Evolutionary conservation across 2,113 vertebrate genomes (phyloP), one percentile per base, ranked within the genome.

Genomic region (Meriones unguiculatus): DNA sequence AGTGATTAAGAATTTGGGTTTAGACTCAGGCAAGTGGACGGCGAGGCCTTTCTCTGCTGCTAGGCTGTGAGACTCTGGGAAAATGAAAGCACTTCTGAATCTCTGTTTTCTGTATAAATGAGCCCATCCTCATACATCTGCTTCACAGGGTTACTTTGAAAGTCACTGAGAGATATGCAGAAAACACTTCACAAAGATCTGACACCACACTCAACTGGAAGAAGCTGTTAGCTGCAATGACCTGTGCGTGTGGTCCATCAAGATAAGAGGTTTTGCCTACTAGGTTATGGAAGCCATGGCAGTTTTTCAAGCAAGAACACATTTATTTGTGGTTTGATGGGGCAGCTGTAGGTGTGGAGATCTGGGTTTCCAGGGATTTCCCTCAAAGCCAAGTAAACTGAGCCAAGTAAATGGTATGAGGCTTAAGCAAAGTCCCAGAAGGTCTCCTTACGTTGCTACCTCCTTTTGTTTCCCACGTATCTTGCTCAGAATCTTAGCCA

Each of bases 391-490:
- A 89, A 64, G 84, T 85, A 92, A 95, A 90, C 82, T 52, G 80
- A 88, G 64, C 46, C 46, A 46, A 46, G n/a, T 54, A 78, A 25
- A 18, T 3, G 57, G 57, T 57, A 89, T 89, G 92, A 85, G 86
- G 76, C 92, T 95, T 89, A 91, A 94, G 93, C 95, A 89, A 80
- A 91, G 90, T 89, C 95, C 96, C 81, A 50, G 80, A 62, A 65
- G 80, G 70, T 85, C 12, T 0, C 18, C 87, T 30, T 84, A 65
- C 20, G 65, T 72, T 77, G 93, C 87, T 52, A 38, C 65, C 86
- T 90, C 92, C 91, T 91, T 94, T 54, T 78, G 67, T 46, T 46
- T 46, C 46, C 46, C 46, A 46, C 46, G 46, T 46, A 46, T 76
- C 50, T 69, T 14, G 64, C 85, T 69, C 30, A 87, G 85, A 50